These are phyloP conservation scores for Cantharis rustica DNA, from an alignment of 2,888 invertebrate genomes.

Conservation along the genomic window DNA sequence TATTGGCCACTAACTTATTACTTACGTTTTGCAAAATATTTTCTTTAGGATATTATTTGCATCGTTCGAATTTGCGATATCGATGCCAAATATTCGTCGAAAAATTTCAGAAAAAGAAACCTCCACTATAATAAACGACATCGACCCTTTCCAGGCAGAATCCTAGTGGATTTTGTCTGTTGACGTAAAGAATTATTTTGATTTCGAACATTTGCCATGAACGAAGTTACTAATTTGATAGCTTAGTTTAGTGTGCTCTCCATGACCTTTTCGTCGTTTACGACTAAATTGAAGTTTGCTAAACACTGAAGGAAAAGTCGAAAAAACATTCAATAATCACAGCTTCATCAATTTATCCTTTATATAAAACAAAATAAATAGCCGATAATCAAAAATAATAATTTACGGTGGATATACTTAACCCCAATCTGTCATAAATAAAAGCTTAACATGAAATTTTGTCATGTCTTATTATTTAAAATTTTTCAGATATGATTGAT, in stretches of 20 bases:
- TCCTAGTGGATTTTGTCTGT: neutral
- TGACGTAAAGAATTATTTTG: constrained; percentile 2
- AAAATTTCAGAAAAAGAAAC: neutral
- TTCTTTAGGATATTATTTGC: neutral
- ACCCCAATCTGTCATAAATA: neutral
- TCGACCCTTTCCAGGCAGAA: neutral
- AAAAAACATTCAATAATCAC: neutral
- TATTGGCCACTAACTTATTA: neutral
- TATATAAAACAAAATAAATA: neutral
- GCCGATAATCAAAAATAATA: neutral
- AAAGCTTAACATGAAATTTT: neutral
- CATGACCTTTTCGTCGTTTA: neutral
- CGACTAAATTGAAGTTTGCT: neutral
- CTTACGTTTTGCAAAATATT: neutral
- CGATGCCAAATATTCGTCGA: neutral
- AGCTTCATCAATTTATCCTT: neutral
- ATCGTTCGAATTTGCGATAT: neutral
- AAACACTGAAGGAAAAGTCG: neutral
- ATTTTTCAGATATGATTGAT: neutral
- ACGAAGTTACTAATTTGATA: neutral
- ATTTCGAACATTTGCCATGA: neutral
- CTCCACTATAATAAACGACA: neutral
- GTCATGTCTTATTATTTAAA: neutral
- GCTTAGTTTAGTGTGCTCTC: neutral
- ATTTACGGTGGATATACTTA: neutral